These are phyloP conservation scores for Sula dactylatra DNA, from an alignment of 2,113 vertebrate genomes.

Conservation along the genomic window DNA sequence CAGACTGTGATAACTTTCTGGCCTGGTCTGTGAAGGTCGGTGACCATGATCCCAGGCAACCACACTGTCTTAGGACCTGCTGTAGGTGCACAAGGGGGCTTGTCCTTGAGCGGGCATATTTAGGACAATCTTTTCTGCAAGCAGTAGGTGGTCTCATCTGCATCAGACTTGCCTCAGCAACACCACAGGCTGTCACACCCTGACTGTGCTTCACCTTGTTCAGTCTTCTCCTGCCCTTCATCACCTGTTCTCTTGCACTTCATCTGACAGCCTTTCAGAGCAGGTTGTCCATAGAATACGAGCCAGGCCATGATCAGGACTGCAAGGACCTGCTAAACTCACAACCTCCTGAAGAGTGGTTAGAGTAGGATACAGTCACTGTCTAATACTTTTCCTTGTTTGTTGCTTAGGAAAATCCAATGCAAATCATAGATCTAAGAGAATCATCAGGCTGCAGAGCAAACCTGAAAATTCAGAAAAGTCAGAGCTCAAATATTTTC, in stretches of 20 bases:
- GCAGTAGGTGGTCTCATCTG: background rate
- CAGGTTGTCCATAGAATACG: background rate
- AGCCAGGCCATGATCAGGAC: background rate
- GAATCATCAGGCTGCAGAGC: background rate
- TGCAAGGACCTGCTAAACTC: background rate
- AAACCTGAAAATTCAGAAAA: background rate
- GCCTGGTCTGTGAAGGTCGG: background rate
- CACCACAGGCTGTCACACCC: background rate
- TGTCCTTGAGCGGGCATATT: background rate
- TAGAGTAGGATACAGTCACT: background rate
- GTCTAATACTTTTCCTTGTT: background rate
- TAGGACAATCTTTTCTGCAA: background rate
- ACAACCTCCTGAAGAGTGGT: background rate
- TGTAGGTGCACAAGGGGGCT: background rate
- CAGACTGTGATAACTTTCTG: background rate
- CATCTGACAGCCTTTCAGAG: background rate
- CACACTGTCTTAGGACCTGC: background rate
- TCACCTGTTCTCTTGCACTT: background rate
- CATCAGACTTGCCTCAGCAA: background rate
- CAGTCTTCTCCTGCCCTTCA: background rate
- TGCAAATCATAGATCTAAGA: background rate
- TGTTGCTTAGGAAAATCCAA: background rate
- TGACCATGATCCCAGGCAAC: background rate
- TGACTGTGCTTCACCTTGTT: background rate
- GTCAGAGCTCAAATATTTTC: background rate